phyloP scores from a whole-genome alignment of 2,888 invertebrate species.

The Vanessa cardui region DNA sequence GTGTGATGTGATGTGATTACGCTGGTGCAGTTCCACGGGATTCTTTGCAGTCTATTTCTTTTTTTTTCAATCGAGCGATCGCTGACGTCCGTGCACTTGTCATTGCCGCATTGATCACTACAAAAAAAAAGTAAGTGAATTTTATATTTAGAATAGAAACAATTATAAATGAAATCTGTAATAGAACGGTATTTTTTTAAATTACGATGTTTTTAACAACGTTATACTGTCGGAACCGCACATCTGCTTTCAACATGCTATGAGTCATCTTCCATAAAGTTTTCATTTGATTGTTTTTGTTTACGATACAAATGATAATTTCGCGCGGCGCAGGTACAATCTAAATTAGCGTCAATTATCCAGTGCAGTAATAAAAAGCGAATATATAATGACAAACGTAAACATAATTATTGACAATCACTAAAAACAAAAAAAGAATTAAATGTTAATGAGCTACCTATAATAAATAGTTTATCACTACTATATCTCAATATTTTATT shows the following conservation, averaged over 20 bases:
- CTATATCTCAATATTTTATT: slow-evolving; percentile 20
- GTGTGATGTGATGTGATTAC: slow-evolving; percentile 60
- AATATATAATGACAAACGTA: slow-evolving; percentile 6
- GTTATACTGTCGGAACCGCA: slow-evolving; percentile 15
- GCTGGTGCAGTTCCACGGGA: slow-evolving; percentile 41
- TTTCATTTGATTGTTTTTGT: slow-evolving; percentile 50
- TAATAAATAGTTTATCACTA: slow-evolving; percentile 20
- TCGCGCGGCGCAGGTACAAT: slow-evolving; percentile 40
- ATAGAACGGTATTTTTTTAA: slow-evolving; percentile 18
- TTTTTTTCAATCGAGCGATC: slow-evolving; percentile 38
- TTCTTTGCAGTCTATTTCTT: slow-evolving; percentile 39
- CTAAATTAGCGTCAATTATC: slow-evolving; percentile 39
- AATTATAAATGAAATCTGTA: slow-evolving; percentile 6
- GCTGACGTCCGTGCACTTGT: slow-evolving; percentile 43
- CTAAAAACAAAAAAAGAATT: slow-evolving; percentile 6
- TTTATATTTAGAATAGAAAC: slow-evolving; percentile 28
- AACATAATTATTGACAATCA: neutral
- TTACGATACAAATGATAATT: slow-evolving; percentile 45
- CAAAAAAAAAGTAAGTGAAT: slow-evolving; percentile 41
- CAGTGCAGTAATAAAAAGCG: slow-evolving; percentile 5
- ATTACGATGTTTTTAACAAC: slow-evolving; percentile 22
- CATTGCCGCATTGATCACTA: slow-evolving; percentile 33
- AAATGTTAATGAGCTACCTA: slow-evolving; percentile 25
- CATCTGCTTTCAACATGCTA: slow-evolving; percentile 41
- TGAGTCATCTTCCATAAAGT: slow-evolving; percentile 41